Evolutionary conservation across 2,888 invertebrate genomes (phyloP), one percentile per base, ranked within the genome.

Genomic region (Chrysolina oricalcia): DNA sequence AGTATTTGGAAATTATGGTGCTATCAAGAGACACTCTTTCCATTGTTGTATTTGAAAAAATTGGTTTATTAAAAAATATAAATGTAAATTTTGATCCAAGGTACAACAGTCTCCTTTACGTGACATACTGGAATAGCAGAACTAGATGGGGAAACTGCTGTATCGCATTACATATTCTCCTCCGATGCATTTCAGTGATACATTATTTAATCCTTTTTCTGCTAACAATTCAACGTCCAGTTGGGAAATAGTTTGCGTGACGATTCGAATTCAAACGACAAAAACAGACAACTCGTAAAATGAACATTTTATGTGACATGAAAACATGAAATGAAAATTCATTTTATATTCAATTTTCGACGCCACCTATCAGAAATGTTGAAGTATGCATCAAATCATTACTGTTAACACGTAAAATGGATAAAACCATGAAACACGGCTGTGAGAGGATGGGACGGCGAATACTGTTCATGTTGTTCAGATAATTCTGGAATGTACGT

Each of bases 221-320:
- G 5, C 50, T n/a, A 1, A n/a, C 50, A 50, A 50, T 8, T 50
- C 19, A 17, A 50, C 19, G 10, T 50, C n/a, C 6, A 15, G 50
- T 50, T 50, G 17, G n/a, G 3, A 2, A 50, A n/a, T n/a, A 6
- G 50, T 15, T 50, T 19, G 19, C 9, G n/a, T 50, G 35, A 35
- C 35, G 19, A 50, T 50, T 50, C 19, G 50, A 50, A 50, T 50
- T 50, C 15, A 50, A 50, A 50, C 19, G 50, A 50, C 50, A 50
- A 19, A 50, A 50, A 50, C 50, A 50, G 50, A 50, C 50, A 50
- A 19, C 50, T 50, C 50, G 50, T 50, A 19, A 50, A 50, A 50
- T 50, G 50, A 50, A 17, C 3, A 19, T 50, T 50, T 50, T 50
- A 19, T 50, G 50, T 50, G 50, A 13, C 50, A 50, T 50, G 8